A percentile compares a stretch with the other conserved stretches of the same genome.
Evolutionary conservation across 2,888 invertebrate species (phyloP).

Genomic region (Eupeodes luniger): DNA sequence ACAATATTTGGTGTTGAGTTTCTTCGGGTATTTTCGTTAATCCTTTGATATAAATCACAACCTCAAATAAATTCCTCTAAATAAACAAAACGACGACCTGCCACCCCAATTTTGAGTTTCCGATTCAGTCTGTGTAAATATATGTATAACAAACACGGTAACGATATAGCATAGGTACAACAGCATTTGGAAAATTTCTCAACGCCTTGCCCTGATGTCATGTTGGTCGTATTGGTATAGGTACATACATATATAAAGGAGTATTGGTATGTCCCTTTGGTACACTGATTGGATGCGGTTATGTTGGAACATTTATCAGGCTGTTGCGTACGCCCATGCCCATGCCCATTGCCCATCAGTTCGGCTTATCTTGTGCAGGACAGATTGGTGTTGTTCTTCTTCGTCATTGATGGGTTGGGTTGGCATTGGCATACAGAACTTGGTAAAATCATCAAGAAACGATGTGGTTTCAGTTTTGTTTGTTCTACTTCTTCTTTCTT

Average conservation of each 20-base stretch:
- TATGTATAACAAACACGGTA: neutral
- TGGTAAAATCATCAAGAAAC: conserved; percentile 38
- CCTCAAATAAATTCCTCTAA: conserved; percentile 69
- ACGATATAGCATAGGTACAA: neutral
- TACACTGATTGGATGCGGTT: conserved; percentile 66
- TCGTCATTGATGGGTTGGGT: neutral
- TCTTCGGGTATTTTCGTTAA: conserved; percentile 59
- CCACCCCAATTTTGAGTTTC: neutral
- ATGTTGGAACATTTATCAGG: conserved; percentile 67
- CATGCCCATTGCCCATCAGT: neutral
- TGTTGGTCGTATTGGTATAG: neutral
- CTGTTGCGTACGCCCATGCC: conserved; percentile 42
- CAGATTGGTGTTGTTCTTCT: neutral
- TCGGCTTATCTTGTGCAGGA: conserved; percentile 9
- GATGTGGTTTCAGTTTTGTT: conserved; percentile 50
- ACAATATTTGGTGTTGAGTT: conserved; percentile 66
- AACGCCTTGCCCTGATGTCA: neutral
- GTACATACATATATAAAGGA: no score
- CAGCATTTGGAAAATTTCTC: neutral
- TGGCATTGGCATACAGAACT: conserved; percentile 2
- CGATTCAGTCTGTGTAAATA: conserved; percentile 47
- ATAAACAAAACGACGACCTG: conserved; percentile 59
- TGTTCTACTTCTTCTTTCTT: conserved; percentile 36
- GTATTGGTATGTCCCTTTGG: conserved; percentile 34
- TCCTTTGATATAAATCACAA: conserved; percentile 72